Percentiles rank a stretch among this genome's conserved stretches.
Evolutionary conservation across 2,888 invertebrate genomes (phyloP).

Genomic region (Boloria selene): DNA sequence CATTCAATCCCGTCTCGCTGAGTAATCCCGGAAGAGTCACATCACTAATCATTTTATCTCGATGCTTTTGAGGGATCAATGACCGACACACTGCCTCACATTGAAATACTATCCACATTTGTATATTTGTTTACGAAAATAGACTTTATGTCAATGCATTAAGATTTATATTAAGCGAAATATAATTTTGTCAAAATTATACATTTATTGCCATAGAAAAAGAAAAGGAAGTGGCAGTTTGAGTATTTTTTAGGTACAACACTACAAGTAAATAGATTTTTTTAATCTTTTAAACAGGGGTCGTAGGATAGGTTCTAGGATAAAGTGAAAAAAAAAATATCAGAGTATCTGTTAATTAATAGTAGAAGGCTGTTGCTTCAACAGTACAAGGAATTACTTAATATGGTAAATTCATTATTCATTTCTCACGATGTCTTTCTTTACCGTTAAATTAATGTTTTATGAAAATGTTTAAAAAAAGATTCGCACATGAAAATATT

Average conservation of each 20-base stretch:
- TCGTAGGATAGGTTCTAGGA: too few species aligned
- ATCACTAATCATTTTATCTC: conserved; percentile 30
- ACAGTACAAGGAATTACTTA: too few species aligned
- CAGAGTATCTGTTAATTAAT: too few species aligned
- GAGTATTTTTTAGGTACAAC: not conserved
- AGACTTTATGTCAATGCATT: not conserved
- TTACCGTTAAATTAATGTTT: too few species aligned
- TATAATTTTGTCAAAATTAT: conserved; percentile 3
- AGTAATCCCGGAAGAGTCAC: conserved; percentile 31
- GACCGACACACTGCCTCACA: conserved; percentile 76
- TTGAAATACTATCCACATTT: conserved; percentile 41
- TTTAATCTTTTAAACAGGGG: too few species aligned
- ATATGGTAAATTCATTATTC: too few species aligned
- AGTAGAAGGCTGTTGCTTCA: too few species aligned
- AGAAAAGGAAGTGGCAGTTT: not conserved
- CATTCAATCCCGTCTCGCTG: conserved; percentile 40
- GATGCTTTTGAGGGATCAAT: conserved; percentile 67
- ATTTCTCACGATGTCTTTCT: too few species aligned
- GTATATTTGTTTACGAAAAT: not conserved
- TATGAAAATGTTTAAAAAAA: too few species aligned
- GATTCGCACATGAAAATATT: too few species aligned
- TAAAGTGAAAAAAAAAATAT: too few species aligned
- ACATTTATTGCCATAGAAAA: conserved; percentile 7
- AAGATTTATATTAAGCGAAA: conserved; percentile 6
- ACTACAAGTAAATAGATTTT: too few species aligned